A percentile compares a stretch with the other conserved stretches of the same genome.
These are phyloP conservation scores for Spodoptera litura DNA, from an alignment of 1,140 invertebrate genomes.

Conservation along the genomic window DNA sequence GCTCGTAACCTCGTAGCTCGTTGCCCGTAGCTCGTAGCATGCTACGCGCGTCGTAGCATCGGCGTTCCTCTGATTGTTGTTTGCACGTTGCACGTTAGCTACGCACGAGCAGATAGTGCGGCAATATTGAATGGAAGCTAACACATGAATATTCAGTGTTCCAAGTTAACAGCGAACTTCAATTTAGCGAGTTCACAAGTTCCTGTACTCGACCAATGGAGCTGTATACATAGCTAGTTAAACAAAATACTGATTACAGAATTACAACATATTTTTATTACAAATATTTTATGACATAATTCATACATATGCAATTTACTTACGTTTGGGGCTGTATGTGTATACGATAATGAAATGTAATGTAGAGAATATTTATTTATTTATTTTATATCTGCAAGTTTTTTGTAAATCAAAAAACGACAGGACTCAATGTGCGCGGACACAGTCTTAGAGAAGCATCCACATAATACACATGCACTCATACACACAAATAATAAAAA, in stretches of 20 bases:
- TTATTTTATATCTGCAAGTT: too few species aligned
- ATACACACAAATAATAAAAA: conserved; percentile 30
- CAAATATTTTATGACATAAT: too few species aligned
- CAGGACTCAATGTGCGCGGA: neutral
- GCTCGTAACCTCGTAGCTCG: neutral
- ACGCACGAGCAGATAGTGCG: neutral
- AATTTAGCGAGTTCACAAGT: neutral
- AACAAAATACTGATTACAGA: too few species aligned
- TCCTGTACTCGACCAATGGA: neutral
- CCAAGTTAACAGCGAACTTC: neutral
- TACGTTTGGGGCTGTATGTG: too few species aligned
- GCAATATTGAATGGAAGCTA: neutral
- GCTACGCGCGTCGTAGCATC: conserved; percentile 6
- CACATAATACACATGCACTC: conserved; percentile 2
- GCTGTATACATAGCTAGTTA: too few species aligned
- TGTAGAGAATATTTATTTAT: too few species aligned
- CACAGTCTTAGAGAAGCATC: neutral
- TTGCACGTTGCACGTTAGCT: neutral
- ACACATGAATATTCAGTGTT: neutral
- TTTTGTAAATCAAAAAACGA: neutral
- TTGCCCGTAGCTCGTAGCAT: neutral
- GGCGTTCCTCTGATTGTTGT: conserved; percentile 21
- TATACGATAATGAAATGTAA: too few species aligned
- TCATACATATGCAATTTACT: too few species aligned
- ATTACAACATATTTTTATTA: too few species aligned